Evolutionary conservation across 2,888 invertebrate genomes (phyloP).

Genomic region (Drosophila mimica): DNA sequence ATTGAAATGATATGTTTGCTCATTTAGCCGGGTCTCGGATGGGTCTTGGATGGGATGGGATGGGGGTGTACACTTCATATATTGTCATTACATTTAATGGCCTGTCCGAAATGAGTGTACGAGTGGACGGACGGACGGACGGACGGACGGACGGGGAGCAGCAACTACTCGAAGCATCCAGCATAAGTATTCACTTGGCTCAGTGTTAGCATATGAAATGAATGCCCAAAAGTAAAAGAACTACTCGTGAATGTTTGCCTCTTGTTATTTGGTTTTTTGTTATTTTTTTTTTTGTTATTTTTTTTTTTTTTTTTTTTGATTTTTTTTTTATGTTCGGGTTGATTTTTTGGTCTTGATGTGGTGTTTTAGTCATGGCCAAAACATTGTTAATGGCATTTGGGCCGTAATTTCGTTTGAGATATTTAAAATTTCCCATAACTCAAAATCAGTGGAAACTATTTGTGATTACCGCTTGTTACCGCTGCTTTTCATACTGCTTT

Average conservation of each 20-base stretch:
- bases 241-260: conserved; percentile 39
- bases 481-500: conserved; percentile 72
- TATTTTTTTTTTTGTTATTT: conserved; percentile 2
- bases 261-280: conserved; percentile 13
- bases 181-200: conserved; percentile 41
- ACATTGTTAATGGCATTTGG: conserved; percentile 78
- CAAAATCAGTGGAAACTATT: conserved; percentile 82
- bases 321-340: conserved; percentile 23
- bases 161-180: conserved; percentile 35
- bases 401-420: conserved; percentile 72
- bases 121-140: conserved; percentile 11
- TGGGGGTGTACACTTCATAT: conserved; percentile 53
- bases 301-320: background rate
- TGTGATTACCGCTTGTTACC: conserved; percentile 80
- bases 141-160: conserved; percentile 28
- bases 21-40: conserved; percentile 39
- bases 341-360: conserved; percentile 26
- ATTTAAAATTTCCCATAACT: conserved; percentile 81
- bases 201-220: conserved; percentile 58
- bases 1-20: conserved; percentile 51
- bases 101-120: conserved; percentile 56
- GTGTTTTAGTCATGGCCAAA: conserved; percentile 59
- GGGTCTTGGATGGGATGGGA: conserved; percentile 1
- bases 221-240: conserved; percentile 33
- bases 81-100: conserved; percentile 83